Conservation (phyloP, 2,113 vertebrate genomes). For the Sitta europaea region DNA sequence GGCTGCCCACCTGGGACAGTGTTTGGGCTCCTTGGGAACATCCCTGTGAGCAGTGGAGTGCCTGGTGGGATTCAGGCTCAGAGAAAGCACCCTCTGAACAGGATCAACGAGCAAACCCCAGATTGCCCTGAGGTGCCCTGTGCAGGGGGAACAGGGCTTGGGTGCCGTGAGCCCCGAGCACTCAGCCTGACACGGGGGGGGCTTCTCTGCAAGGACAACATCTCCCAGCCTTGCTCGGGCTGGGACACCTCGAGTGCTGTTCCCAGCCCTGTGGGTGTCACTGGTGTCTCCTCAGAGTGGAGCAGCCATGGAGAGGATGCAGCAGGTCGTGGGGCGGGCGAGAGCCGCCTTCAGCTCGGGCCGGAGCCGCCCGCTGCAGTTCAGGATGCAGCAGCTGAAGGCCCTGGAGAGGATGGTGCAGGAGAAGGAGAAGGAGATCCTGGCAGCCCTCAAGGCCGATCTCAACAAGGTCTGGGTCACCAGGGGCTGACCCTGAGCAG, state of each 20-base stretch:
- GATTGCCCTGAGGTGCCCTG: not conserved
- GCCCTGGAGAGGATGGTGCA: not conserved
- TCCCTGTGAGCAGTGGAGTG: not conserved
- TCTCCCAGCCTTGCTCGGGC: not conserved
- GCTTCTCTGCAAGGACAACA: not conserved
- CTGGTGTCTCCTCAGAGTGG: not conserved
- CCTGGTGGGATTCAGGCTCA: not conserved
- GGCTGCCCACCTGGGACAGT: not conserved
- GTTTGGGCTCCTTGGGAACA: not conserved
- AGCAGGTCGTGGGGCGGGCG: not conserved
- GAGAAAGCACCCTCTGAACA: not conserved
- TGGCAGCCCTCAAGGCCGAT: not conserved
- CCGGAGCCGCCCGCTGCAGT: not conserved
- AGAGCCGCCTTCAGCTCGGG: not conserved
- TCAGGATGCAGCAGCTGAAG: not conserved
- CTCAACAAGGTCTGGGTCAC: not conserved
- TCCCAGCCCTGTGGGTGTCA: not conserved
- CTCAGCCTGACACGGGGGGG: accelerated
- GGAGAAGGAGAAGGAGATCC: not conserved
- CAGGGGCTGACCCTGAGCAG: not conserved
- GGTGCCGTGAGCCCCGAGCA: not conserved
- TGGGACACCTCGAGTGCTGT: not conserved
- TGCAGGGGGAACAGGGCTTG: accelerated
- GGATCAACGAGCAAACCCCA: not conserved
- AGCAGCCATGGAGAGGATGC: not conserved